Percentiles rank a stretch among this genome's conserved stretches.
Conservation (phyloP, 2,797 vertebrate species). For the Pelochelys cantorii region DNA sequence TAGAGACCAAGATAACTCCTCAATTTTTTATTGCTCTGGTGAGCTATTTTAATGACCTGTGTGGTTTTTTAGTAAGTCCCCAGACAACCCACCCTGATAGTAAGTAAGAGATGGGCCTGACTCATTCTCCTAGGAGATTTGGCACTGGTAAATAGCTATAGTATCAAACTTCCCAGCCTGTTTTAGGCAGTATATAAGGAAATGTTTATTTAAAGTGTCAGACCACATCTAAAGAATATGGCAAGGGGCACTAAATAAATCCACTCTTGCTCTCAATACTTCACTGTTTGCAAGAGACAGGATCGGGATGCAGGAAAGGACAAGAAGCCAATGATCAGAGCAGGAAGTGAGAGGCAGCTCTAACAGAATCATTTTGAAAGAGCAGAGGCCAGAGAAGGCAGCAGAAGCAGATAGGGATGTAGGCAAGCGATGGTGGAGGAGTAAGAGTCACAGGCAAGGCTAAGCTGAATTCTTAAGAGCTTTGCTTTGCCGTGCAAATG, state of each 20-base stretch:
- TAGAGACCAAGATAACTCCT: neutral
- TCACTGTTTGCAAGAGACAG: rapidly evolving
- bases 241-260: neutral
- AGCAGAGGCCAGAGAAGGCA: neutral
- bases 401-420: neutral
- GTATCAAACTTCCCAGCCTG: neutral
- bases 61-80: neutral
- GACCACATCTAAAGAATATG: rapidly evolving
- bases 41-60: neutral
- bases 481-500: neutral
- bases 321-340: neutral
- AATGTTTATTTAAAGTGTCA: neutral
- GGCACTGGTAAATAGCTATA: neutral
- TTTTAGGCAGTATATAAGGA: rapidly evolving
- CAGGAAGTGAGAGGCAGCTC: neutral
- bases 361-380: neutral
- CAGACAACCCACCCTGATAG: neutral
- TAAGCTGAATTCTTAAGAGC: conserved; percentile 7
- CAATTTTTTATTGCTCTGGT: conserved; percentile 15
- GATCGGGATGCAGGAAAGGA: neutral
- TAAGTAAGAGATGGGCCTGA: conserved; percentile 30
- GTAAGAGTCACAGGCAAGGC: conserved; percentile 15
- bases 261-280: neutral
- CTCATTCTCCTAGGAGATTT: neutral
- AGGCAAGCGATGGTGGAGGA: neutral